Evolutionary conservation across 1,140 invertebrate species (phyloP).

Genomic region (Drosophila lini): DNA sequence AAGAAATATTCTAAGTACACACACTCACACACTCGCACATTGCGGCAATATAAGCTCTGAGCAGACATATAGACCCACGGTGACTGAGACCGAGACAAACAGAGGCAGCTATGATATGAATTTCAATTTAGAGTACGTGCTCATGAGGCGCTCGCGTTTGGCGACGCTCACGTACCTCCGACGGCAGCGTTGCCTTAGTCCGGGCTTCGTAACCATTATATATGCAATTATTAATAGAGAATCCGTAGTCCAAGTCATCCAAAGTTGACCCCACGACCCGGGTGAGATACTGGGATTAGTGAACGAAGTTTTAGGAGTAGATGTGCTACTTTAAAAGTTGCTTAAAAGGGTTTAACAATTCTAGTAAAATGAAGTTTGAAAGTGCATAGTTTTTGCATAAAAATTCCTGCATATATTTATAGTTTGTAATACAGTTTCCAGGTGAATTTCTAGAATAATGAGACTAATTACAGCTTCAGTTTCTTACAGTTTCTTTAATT

Average conservation of each 20-base stretch:
- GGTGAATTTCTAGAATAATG: not conserved
- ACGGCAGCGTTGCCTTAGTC: conserved; percentile 11
- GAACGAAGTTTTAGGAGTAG: conserved; percentile 18
- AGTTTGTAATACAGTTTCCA: not conserved
- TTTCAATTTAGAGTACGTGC: conserved; percentile 78
- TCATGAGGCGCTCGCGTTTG: conserved; percentile 65
- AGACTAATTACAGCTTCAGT: not conserved
- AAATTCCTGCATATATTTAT: not conserved
- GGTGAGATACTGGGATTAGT: not conserved
- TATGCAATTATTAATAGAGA: conserved; percentile 63
- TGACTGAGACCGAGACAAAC: conserved; percentile 41
- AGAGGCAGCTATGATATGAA: conserved; percentile 74
- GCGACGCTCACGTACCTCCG: conserved; percentile 59
- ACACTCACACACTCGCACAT: conserved; percentile 32
- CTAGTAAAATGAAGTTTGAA: too few species aligned
- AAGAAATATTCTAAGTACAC: conserved; percentile 70
- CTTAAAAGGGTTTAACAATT: not conserved
- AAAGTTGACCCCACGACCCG: conserved; percentile 27
- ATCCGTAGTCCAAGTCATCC: conserved; percentile 8
- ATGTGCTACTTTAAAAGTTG: not conserved
- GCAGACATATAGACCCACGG: conserved; percentile 18
- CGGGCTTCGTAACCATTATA: conserved; percentile 38
- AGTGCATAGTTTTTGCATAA: too few species aligned
- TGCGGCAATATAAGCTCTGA: conserved; percentile 27
- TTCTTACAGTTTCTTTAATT: too few species aligned